phyloP scores from a whole-genome alignment of 2,113 vertebrate genomes.

The pig (Sus scrofa) region T2T-Sscrofa CM000820.6:90309501-90310000 shows the following conservation, averaged over 20 bases:
- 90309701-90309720: neutral
- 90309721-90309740: neutral
- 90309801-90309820: neutral
- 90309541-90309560: conserved; percentile 22
- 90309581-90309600: neutral
- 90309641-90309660: neutral
- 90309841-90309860: neutral
- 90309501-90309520: neutral
- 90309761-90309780: neutral
- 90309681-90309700: neutral
- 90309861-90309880: neutral
- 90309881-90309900: neutral
- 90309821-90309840: neutral
- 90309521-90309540: neutral
- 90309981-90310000: neutral
- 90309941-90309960: too few species aligned
- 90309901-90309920: neutral
- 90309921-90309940: too few species aligned
- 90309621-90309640: neutral
- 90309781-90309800: neutral
- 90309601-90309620: neutral
- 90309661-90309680: neutral
- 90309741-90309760: neutral
- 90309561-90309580: neutral
- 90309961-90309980: neutral